Evolutionary conservation across 2,888 invertebrate species (phyloP), one percentile per base, ranked within the genome.

Genomic region (Mythimna loreyi): DNA sequence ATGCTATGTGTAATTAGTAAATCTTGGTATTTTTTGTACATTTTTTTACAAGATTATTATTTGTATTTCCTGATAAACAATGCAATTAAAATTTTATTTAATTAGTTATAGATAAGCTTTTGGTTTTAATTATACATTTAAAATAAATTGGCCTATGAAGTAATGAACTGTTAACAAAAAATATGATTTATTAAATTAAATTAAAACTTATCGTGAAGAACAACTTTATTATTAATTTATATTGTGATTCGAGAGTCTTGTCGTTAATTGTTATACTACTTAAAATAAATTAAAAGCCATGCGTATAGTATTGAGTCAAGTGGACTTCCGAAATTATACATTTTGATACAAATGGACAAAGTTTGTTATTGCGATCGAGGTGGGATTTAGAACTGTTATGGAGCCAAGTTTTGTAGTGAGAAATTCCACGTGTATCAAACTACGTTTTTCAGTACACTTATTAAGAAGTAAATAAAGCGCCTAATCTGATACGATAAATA

Each of bases 121-220:
- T 45, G 30, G 45, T 57, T 74, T 62, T 28, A 28, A 53, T 28
- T 52, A 58, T 59, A 21, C 40, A 75, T 67, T 23, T 57, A 52
- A 47, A 68, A 43, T 30, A 30, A 56, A 30, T 45, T 21, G 40
- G 40, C 47, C 43, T 71, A 49, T 1, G 3, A 36, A 70, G 3
- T 0, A 9, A 16, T 25, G 1, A 33, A 21, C 1, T 56, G 28
- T 25, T 21, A 45, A 23, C 21, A 40, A 56, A 40, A 58, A 13
- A n/a, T 0, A 11, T 2, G 2, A n/a, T 70, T 36, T 58, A 23
- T 53, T 52, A 19, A 45, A 8, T 52, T 16, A 2, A 23, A 30
- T 16, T 16, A 25, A 50, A 33, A 71, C 28, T 13, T 52, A 13
- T 13, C 11, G 13, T n/a, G 4, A 11, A 45, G 3, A 25, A 13